phyloP scores from a whole-genome alignment of 2,888 invertebrate genomes.

The Helicoverpa assulta region DNA sequence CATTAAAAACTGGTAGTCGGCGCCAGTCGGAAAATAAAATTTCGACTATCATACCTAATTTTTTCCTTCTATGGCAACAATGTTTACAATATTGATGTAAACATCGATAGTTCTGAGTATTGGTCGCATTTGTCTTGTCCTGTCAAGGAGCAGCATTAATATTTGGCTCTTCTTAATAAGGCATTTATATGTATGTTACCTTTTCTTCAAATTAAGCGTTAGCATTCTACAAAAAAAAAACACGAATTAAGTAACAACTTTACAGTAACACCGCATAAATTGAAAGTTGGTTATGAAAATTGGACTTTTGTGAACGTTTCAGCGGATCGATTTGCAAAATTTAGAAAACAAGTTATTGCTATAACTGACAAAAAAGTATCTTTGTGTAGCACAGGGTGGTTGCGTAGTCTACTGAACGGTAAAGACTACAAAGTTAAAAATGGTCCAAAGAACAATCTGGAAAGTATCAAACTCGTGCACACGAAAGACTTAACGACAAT shows the following conservation, averaged over 20 bases:
- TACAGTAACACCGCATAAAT: neutral
- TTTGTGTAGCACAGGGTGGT: neutral
- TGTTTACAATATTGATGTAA: constrained; percentile 38
- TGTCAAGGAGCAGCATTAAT: constrained; percentile 30
- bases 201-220: neutral
- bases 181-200: constrained; percentile 3
- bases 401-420: neutral
- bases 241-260: neutral
- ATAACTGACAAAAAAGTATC: neutral
- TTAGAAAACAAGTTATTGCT: neutral
- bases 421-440: constrained; percentile 6
- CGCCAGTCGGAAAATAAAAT: constrained; percentile 57
- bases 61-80: constrained; percentile 38
- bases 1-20: constrained; percentile 58
- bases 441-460: constrained; percentile 3
- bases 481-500: constrained; percentile 31
- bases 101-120: constrained; percentile 39
- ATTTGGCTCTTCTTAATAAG: constrained; percentile 15
- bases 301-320: neutral
- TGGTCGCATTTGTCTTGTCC: constrained; percentile 25
- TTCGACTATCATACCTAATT: constrained; percentile 17
- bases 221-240: neutral
- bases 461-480: constrained; percentile 27
- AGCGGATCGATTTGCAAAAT: constrained; percentile 2
- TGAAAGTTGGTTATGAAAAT: constrained; percentile 2